Base-by-base conservation (phyloP, 2,888 invertebrate species). In the Mactromeris polynyma region DNA sequence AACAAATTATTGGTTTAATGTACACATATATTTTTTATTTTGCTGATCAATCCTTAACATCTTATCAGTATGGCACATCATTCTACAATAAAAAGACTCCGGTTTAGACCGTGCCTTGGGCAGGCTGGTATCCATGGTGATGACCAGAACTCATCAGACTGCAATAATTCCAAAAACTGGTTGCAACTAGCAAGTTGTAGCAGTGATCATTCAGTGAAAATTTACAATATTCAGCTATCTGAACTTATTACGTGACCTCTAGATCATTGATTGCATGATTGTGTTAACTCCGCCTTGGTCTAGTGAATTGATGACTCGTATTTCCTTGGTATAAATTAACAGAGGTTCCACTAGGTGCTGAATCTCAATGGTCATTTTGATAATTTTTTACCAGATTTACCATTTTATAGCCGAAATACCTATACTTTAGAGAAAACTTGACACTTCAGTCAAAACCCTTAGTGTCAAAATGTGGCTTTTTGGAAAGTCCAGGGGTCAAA, bases 131-230 rank as follows among this genome's bases (percentile, higher is more conserved):
- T 87, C 88, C 90, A 91, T 92, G 91, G 89, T 21, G 84, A n/a
- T 21, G 84, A 87, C 58, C n/a, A 4, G 3, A 78, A 87, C 42
- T 69, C 86, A 33, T 80, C 89, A 77, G 83, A 92, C 7, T 64
- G 54, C 54, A 89, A 88, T 79, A 90, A 92, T 33, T 88, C 81
- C 31, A 81, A 87, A 33, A 78, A 91, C 26, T 93, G 93, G 93
- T 87, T 95, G 46, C 95, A 96, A 91, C 89, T 96, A 64, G 96
- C 96, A 6, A 96, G 96, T 88, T 96, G 96, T 93, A 94, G 96
- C 21, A 88, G 91, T 19, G 96, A 96, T 91, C 95, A 95, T 89
- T 85, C 94, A 64, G 95, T 96, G 38, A 95, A 94, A 91, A 93
- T 96, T 26, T 95, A 93, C 85, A 91, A 94, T 77, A 93, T 96